These are phyloP conservation scores for Fundulus diaphanus DNA, from an alignment of 2,797 vertebrate species.

Conservation along the genomic window DNA sequence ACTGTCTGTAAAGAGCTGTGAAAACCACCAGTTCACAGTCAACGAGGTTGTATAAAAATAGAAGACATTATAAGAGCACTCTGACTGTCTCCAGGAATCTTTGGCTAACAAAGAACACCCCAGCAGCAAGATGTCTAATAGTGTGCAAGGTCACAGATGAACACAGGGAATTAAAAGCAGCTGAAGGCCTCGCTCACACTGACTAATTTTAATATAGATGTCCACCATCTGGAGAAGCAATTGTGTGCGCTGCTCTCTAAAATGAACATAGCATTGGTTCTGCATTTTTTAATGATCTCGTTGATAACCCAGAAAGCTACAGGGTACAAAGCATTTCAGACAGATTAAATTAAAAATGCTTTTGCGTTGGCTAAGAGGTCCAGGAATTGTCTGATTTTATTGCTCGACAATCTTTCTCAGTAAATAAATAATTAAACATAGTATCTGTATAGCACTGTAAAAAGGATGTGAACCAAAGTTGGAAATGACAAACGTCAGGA, in stretches of 20 bases:
- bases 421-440: not conserved
- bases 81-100: not conserved
- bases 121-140: not conserved
- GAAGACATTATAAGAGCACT: not conserved
- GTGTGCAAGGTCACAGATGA: not conserved
- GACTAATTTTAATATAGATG: not conserved
- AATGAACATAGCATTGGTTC: not conserved
- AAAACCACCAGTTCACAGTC: not conserved
- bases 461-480: not conserved
- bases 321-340: not conserved
- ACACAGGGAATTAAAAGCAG: not conserved
- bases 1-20: not conserved
- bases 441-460: not conserved
- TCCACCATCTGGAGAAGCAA: not conserved
- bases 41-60: not conserved
- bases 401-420: not conserved
- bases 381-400: not conserved
- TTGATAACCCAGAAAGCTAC: not conserved
- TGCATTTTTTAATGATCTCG: not conserved
- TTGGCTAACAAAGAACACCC: not conserved
- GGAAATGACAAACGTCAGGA: not conserved
- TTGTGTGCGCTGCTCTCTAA: not conserved
- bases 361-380: too few species aligned
- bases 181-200: not conserved
- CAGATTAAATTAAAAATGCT: not conserved